phyloP scores from a whole-genome alignment of 1,140 invertebrate genomes.

The Drosophila guanche region DNA sequence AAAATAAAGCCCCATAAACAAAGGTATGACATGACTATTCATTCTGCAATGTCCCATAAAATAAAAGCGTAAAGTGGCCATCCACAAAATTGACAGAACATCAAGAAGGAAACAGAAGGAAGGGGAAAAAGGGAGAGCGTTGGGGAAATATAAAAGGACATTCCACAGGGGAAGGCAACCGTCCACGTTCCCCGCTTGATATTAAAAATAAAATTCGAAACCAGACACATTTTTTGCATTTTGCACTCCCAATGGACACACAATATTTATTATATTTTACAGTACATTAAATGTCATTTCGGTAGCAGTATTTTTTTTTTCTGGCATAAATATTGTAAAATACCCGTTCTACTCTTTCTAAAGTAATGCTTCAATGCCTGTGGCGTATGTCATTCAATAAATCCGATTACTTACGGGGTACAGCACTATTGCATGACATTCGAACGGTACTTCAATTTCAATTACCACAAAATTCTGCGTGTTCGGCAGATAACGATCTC shows the following conservation, averaged over 20 bases:
- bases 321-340: conserved; percentile 26
- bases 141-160: neutral
- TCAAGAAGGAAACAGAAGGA: conserved; percentile 17
- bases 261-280: conserved; percentile 62
- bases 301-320: conserved; percentile 41
- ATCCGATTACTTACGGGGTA: too few species aligned
- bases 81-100: conserved; percentile 70
- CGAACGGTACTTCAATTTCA: conserved; percentile 8
- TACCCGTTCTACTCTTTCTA: neutral
- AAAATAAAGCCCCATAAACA: conserved; percentile 49
- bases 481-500: neutral
- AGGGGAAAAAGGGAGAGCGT: neutral
- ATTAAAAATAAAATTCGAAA: conserved; percentile 70
- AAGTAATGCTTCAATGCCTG: too few species aligned
- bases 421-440: too few species aligned
- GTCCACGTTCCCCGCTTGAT: conserved; percentile 4
- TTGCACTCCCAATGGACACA: conserved; percentile 29
- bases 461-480: neutral
- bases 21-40: conserved; percentile 54
- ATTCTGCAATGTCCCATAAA: conserved; percentile 64
- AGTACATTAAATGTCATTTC: conserved; percentile 66
- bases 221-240: conserved; percentile 67
- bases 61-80: conserved; percentile 60
- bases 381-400: too few species aligned
- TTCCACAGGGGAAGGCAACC: conserved; percentile 6